Evolutionary conservation across 2,888 invertebrate genomes (phyloP), one percentile per base, ranked within the genome.

Genomic region (Vanessa cardui): DNA sequence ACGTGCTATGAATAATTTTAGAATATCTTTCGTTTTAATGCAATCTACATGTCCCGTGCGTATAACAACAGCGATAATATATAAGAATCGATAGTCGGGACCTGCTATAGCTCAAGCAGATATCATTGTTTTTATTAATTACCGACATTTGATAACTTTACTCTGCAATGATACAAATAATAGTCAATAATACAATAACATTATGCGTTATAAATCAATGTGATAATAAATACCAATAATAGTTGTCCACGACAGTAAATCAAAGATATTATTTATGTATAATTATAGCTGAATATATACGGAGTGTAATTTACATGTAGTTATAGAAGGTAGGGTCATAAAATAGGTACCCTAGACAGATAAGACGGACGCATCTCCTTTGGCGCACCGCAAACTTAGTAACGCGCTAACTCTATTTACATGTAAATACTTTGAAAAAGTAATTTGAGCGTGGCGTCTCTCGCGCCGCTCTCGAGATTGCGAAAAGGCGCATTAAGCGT

Each of bases 351-450:
- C 31, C 56, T 64, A 71, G 68, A 66, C 68, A 58, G 60, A 54
- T 64, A 62, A 64, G 66, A 65, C 63, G 73, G 74, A 75, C 77
- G 75, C 75, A 68, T 72, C 69, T 49, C 61, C 74, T 77, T 78
- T 76, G 82, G 79, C 79, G 68, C 77, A 81, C 83, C 81, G 74
- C 85, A 81, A 84, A 87, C 80, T 85, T 82, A 81, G 77, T 77
- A 81, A 81, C 80, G 81, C 76, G 71, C 82, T 81, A 81, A 82
- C 86, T 90, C 92, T 92, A 92, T 92, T 92, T 92, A 89, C 91
- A 91, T 92, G 91, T 92, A 91, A 92, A 92, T 92, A 92, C 92
- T 90, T 91, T 88, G 92, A 90, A 91, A 92, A 92, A 92, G 92
- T 92, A 92, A 92, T 92, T 91, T 90, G 85, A 87, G 87, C 88